Evolutionary conservation across 1,140 invertebrate species (phyloP).

Genomic region (Leptinotarsa lineolata): DNA sequence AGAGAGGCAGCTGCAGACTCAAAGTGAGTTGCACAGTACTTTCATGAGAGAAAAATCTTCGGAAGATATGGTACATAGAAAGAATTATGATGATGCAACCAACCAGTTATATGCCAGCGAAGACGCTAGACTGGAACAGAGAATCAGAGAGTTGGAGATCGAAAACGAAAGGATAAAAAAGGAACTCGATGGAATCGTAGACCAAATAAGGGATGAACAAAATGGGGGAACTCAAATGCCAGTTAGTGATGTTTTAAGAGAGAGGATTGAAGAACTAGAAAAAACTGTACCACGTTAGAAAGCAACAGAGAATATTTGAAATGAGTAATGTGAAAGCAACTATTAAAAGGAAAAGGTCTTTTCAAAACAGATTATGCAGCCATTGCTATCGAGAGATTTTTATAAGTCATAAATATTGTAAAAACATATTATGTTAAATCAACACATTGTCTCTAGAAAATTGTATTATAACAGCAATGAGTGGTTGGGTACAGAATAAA

Average conservation of each 20-base stretch:
- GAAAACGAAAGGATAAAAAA: slow-evolving; percentile 24
- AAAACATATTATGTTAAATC: too few species aligned
- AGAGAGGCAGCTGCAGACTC: slow-evolving; percentile 15
- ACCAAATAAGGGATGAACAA: slow-evolving; percentile 13
- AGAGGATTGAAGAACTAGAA: slow-evolving; percentile 18
- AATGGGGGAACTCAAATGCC: neutral
- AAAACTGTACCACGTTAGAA: neutral
- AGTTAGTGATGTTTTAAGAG: neutral
- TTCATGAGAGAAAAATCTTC: slow-evolving; percentile 25
- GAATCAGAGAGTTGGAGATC: slow-evolving; percentile 21
- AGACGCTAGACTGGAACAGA: slow-evolving; percentile 19
- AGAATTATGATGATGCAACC: slow-evolving; percentile 25
- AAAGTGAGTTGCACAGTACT: slow-evolving; percentile 25
- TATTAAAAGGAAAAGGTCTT: neutral
- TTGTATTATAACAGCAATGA: too few species aligned
- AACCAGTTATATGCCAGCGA: slow-evolving; percentile 21
- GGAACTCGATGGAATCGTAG: slow-evolving; percentile 17
- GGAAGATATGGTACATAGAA: neutral
- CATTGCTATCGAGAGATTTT: too few species aligned
- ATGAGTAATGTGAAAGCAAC: neutral
- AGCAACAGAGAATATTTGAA: neutral
- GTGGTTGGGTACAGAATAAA: too few species aligned
- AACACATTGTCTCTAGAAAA: too few species aligned
- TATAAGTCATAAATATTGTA: too few species aligned
- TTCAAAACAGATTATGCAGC: too few species aligned